Percentiles rank a stretch among this genome's conserved stretches.
Conservation (phyloP, 2,797 vertebrate species). For the Loris lydekkerianus region DNA sequence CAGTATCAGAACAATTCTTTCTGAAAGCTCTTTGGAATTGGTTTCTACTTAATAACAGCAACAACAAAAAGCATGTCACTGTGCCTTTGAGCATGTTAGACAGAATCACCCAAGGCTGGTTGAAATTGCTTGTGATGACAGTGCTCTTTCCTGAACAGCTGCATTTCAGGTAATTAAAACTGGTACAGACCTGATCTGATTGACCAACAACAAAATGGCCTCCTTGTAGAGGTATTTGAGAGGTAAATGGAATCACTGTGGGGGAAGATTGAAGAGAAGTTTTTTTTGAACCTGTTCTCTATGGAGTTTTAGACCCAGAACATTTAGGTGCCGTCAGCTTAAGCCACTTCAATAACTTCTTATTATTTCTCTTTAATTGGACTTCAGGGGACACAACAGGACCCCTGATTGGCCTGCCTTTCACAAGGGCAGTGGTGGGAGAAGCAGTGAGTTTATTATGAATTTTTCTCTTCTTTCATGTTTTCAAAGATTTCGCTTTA, state of each 20-base stretch:
- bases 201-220: not conserved
- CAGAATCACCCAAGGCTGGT: not conserved
- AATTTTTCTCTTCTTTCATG: not conserved
- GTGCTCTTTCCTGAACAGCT: not conserved
- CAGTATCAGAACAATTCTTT: not conserved
- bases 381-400: not conserved
- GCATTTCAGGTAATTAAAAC: not conserved
- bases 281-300: not conserved
- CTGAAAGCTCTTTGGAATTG: not conserved
- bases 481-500: slow-evolving; percentile 31
- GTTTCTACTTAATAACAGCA: slow-evolving; percentile 7
- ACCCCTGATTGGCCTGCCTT: not conserved
- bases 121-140: not conserved
- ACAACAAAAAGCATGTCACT: not conserved
- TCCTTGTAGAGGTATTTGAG: not conserved
- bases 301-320: slow-evolving; percentile 3
- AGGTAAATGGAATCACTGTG: accelerated
- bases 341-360: not conserved
- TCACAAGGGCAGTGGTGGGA: not conserved
- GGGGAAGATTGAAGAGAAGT: not conserved
- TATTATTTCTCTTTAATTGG: not conserved
- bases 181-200: not conserved
- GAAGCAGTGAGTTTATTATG: not conserved
- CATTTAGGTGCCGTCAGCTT: not conserved
- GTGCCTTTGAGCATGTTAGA: not conserved